Evolutionary conservation across 2,113 vertebrate species (phyloP).

Genomic region (Rhinopithecus roxellana): DNA sequence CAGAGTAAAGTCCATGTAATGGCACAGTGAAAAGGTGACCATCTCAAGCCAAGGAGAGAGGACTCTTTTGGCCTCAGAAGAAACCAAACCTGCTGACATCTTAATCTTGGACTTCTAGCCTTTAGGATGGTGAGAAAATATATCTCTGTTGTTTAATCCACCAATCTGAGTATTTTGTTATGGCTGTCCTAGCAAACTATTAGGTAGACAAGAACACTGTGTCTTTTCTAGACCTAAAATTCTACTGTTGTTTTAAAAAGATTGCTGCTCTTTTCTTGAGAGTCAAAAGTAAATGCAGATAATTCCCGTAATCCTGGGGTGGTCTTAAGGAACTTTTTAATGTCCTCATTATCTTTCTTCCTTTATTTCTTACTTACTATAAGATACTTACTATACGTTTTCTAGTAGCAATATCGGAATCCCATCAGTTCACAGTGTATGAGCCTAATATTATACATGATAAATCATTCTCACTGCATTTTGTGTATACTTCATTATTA

Average conservation of each 20-base stretch:
- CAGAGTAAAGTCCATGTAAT: background rate
- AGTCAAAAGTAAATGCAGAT: background rate
- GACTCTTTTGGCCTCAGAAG: background rate
- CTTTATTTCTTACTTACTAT: background rate
- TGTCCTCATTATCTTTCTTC: background rate
- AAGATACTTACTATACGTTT: background rate
- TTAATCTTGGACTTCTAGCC: background rate
- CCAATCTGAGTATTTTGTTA: background rate
- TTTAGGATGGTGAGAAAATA: background rate
- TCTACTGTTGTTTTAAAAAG: background rate
- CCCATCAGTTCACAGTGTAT: background rate
- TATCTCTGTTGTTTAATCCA: background rate
- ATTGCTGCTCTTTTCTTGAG: background rate
- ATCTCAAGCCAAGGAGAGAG: background rate
- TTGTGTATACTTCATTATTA: background rate
- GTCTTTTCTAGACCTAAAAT: background rate
- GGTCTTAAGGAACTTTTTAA: background rate
- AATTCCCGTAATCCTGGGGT: background rate
- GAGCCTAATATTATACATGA: background rate
- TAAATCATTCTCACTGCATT: background rate
- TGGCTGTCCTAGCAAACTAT: background rate
- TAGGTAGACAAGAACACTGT: background rate
- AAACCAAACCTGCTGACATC: background rate
- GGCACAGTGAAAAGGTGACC: background rate
- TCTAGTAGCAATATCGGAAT: background rate